Evolutionary conservation across 2,888 invertebrate genomes (phyloP), one percentile per base, ranked within the genome.

Genomic region (Eulithis prunata): DNA sequence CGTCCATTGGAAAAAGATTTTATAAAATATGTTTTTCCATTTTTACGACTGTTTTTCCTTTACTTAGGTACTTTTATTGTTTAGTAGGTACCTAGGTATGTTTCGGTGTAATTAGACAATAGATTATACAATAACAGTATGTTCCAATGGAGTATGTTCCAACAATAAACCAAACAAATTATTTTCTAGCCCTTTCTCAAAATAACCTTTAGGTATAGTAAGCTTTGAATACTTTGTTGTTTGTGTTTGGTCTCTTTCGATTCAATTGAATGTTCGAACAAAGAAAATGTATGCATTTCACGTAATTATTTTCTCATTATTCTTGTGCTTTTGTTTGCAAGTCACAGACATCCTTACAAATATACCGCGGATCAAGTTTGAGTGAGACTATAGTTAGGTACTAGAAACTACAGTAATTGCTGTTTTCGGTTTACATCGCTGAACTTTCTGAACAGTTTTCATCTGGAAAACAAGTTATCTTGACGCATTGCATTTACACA

Each of bases 371-470:
- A 69, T 57, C 38, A 66, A 69, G 58, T 69, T 69, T 62, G 61
- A 59, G 63, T 59, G 51, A 52, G 69, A 69, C 60, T 65, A 62
- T 55, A 64, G 63, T 57, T 63, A 68, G 62, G 51, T 51, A 58
- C 62, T 64, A 65, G 66, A 64, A 62, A 64, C 62, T 70, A 49
- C 63, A 67, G 62, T 66, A 62, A 64, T 64, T 62, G 60, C 61
- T 47, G 64, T 59, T 64, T 62, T 68, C 52, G 62, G 55, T 59
- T 51, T 41, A 51, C 51, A 59, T 51, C 43, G 28, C n/a, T n/a
- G 13, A 64, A 64, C 54, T 61, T 61, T 57, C 43, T 36, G 64
- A 64, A 41, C 14, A 49, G 57, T 68, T 60, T 61, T 60, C 59
- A 53, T 56, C 46, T 28, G 51, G 51, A 64, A 51, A 21, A n/a